Evolutionary conservation across 2,113 vertebrate genomes (phyloP).

Genomic region (Cisticola juncidis): DNA sequence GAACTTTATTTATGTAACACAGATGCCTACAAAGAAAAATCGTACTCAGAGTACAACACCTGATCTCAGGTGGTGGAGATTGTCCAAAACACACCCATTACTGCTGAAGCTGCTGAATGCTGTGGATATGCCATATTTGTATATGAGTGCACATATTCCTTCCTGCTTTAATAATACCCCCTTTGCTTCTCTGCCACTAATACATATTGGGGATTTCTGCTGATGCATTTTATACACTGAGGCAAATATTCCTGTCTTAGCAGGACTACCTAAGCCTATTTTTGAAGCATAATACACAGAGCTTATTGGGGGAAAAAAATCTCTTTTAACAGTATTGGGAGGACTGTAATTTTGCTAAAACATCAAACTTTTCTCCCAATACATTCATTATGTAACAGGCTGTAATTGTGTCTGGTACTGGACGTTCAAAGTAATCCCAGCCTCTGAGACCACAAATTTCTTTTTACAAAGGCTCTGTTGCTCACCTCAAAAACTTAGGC

Average conservation of each 20-base stretch:
- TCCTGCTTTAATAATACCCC: not conserved
- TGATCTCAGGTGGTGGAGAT: not conserved
- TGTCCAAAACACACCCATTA: not conserved
- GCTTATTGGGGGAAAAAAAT: not conserved
- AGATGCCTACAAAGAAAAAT: not conserved
- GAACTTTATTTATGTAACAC: not conserved
- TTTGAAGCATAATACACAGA: not conserved
- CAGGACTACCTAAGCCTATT: not conserved
- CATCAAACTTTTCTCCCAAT: not conserved
- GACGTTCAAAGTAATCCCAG: not conserved
- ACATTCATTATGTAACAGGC: not conserved
- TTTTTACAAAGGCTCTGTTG: not conserved
- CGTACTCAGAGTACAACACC: not conserved
- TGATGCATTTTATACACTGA: not conserved
- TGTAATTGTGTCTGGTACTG: rapidly evolving
- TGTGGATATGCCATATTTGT: not conserved
- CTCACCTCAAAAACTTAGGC: not conserved
- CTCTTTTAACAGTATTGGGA: not conserved
- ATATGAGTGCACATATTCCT: not conserved
- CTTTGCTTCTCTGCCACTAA: not conserved
- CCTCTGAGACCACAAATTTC: not conserved
- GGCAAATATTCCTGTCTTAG: not conserved
- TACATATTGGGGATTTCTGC: not conserved
- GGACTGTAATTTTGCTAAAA: not conserved
- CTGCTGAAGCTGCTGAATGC: not conserved